Evolutionary conservation across 1,140 invertebrate genomes (phyloP).

Genomic region (Scaptomyza pallida): DNA sequence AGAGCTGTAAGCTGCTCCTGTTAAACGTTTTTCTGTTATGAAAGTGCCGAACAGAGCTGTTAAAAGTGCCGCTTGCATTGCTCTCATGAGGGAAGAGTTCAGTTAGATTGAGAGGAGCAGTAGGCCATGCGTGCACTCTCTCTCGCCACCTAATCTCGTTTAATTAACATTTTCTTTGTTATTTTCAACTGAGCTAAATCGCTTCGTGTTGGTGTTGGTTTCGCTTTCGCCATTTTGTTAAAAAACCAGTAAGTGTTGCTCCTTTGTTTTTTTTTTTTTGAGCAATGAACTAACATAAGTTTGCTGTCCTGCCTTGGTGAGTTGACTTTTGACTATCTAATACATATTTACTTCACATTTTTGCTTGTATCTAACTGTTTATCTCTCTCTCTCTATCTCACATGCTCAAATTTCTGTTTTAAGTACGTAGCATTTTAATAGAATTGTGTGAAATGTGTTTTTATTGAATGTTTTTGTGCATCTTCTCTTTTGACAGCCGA

Average conservation of each 20-base stretch:
- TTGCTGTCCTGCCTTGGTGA: conserved; percentile 40
- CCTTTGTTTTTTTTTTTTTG: no score
- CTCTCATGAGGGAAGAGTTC: background rate
- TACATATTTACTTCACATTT: conserved; percentile 11
- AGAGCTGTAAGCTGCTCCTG: background rate
- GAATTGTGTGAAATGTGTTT: background rate
- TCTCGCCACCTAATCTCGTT: background rate
- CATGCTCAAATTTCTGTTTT: conserved; percentile 9
- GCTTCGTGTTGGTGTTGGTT: conserved; percentile 28
- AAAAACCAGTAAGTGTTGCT: conserved; percentile 11
- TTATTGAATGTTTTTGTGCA: background rate
- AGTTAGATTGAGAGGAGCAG: background rate
- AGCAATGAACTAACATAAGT: conserved; percentile 37
- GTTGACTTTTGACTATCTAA: conserved; percentile 29
- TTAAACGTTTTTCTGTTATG: background rate
- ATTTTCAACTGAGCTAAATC: conserved; percentile 4
- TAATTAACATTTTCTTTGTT: conserved; percentile 4
- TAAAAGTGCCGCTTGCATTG: background rate
- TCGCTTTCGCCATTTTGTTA: conserved; percentile 18
- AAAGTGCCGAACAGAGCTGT: background rate
- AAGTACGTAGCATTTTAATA: background rate
- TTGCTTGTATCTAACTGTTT: conserved; percentile 3
- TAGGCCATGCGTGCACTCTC: background rate
- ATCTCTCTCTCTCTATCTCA: no score
- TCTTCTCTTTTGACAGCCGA: conserved; percentile 49